These are phyloP conservation scores for Onychostoma macrolepis DNA, from an alignment of 2,113 vertebrate genomes.

Conservation along the genomic window DNA sequence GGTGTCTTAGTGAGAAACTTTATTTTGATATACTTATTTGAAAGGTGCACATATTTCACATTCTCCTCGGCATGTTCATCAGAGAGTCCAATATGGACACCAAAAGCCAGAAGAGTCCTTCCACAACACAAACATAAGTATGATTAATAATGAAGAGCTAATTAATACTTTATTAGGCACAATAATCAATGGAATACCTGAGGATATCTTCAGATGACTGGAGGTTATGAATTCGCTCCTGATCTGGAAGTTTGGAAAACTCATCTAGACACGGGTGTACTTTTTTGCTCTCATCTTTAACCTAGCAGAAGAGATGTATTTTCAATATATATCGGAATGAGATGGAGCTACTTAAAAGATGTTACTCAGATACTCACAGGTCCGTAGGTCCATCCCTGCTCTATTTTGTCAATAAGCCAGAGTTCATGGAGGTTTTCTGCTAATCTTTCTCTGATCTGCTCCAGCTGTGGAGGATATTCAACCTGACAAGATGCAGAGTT, in stretches of 20 bases:
- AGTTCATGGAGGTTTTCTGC: conserved; percentile 95
- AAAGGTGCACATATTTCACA: conserved; percentile 84
- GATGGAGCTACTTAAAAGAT: not conserved
- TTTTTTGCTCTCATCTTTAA: conserved; percentile 88
- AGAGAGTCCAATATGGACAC: conserved; percentile 85
- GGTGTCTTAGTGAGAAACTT: not conserved
- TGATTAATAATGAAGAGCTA: not conserved
- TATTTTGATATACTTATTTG: conserved; percentile 79
- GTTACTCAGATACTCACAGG: conserved; percentile 74
- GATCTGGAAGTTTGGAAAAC: conserved; percentile 89
- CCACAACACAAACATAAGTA: not conserved
- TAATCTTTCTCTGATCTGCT: conserved; percentile 89
- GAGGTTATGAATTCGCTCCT: conserved; percentile 87
- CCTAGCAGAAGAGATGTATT: conserved; percentile 69
- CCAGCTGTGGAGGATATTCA: conserved; percentile 86
- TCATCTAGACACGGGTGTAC: conserved; percentile 89
- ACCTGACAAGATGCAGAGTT: conserved; percentile 71
- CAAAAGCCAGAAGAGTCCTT: conserved; percentile 89
- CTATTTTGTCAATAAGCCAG: conserved; percentile 92
- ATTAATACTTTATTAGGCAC: not conserved
- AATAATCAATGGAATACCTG: conserved; percentile 75
- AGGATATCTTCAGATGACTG: conserved; percentile 89
- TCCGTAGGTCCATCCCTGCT: conserved; percentile 91
- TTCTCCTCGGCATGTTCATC: conserved; percentile 85
- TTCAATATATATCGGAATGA: not conserved